A percentile compares a stretch with the other conserved stretches of the same genome.
phyloP scores from a whole-genome alignment of 2,113 vertebrate species.

The Neolamprologus brichardi region DNA sequence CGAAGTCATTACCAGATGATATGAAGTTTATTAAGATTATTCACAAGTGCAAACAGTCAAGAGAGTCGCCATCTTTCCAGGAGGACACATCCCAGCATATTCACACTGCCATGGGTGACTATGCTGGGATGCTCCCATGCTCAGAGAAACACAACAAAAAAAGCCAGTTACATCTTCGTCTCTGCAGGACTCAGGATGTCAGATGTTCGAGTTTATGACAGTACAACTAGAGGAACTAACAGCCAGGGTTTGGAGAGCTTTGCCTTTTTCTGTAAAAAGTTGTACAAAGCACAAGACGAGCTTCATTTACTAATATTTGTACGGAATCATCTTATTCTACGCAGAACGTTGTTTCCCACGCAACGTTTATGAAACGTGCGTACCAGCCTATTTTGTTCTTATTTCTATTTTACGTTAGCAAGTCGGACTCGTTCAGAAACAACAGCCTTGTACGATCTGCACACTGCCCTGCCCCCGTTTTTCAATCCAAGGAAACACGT shows the following conservation, averaged over 20 bases:
- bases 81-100: neutral
- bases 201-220: neutral
- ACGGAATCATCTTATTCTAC: neutral
- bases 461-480: fast-evolving
- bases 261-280: neutral
- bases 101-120: neutral
- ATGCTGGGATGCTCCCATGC: neutral
- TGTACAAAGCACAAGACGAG: neutral
- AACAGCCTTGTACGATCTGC: neutral
- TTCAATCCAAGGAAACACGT: fast-evolving
- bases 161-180: neutral
- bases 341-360: fast-evolving
- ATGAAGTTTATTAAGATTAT: neutral
- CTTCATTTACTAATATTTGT: neutral
- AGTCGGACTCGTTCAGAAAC: fast-evolving
- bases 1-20: fast-evolving
- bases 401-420: fast-evolving
- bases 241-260: neutral
- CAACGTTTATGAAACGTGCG: fast-evolving
- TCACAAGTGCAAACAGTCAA: neutral
- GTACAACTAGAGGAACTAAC: fast-evolving
- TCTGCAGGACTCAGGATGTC: neutral
- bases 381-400: neutral
- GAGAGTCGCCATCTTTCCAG: fast-evolving
- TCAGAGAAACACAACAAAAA: neutral